Evolutionary conservation across 2,113 vertebrate species (phyloP), one percentile per base, ranked within the genome.

Genomic region (Myotis lucifugus): DNA sequence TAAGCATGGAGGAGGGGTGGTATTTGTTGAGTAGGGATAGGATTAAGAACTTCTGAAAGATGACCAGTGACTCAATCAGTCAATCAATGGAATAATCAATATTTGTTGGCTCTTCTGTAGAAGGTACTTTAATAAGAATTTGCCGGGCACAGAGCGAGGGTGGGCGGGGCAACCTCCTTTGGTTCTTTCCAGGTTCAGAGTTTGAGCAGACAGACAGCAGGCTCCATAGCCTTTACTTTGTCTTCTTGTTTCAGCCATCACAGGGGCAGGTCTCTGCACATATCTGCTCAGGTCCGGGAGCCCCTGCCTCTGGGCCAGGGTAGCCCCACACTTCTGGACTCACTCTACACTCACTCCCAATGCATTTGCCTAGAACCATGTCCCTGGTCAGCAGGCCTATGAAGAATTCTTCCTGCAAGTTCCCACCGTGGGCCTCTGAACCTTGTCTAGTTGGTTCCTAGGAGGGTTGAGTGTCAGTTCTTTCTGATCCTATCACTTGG

Each of bases 361-460:
- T 0, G 11, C 8, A 3, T 54, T 54, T 64, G 29, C 46, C 56
- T 29, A 64, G 77, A 61, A 14, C 18, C 5, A 0, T 1, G 2
- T 18, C 42, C 29, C 64, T 19, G 15, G 18, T 52, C 7, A 72
- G n/a, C 8, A 25, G 56, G 48, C 23, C 23, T 12, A 8, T 54
- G 81, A 95, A 67, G 32, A 21, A n/a, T 25, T 76, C 27, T 37
- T 82, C 46, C 18, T 46, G 18, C 7, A 5, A 34, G 2, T 61
- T 82, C 34, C 37, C 40, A 73, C 25, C 6, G 1, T 15, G 50
- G 88, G 42, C 14, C 19, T 40, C 48, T 66, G 86, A 91, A 79
- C 12, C 40, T 54, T 18, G 34, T 88, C 59, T n/a, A 15, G n/a
- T 66, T 1, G 2, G 14, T 21, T 70, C 54, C 84, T 27, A 18